These are phyloP conservation scores for Pediacus dermestoides DNA, from an alignment of 2,888 invertebrate species.

Conservation along the genomic window DNA sequence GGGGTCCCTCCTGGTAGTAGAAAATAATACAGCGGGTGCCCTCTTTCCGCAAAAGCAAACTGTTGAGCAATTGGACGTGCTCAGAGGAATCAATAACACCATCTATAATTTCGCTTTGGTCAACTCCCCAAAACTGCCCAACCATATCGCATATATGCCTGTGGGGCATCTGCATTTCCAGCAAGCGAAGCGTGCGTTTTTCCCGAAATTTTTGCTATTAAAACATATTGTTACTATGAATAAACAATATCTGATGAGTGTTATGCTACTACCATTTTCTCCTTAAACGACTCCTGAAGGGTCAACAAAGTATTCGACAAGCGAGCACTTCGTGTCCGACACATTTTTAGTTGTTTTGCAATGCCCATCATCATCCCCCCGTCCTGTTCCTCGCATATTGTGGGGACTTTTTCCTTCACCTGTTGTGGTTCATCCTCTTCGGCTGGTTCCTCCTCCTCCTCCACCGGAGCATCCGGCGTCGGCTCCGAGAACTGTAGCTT, in stretches of 20 bases:
- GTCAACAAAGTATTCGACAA: conserved; percentile 27
- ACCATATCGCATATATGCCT: conserved; percentile 67
- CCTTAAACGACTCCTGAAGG: conserved; percentile 34
- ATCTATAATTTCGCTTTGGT: conserved; percentile 61
- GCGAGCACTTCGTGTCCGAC: neutral
- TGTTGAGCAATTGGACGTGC: conserved; percentile 60
- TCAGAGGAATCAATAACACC: conserved; percentile 67
- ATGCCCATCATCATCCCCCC: conserved; percentile 36
- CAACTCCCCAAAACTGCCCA: conserved; percentile 55
- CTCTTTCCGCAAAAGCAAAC: conserved; percentile 53
- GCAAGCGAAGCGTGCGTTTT: conserved; percentile 50
- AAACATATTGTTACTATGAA: conserved; percentile 8
- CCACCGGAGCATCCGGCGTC: conserved; percentile 3
- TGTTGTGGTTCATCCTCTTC: neutral
- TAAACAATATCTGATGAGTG: neutral
- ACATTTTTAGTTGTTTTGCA: conserved; percentile 30
- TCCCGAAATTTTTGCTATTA: conserved; percentile 61
- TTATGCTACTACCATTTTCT: conserved; percentile 31
- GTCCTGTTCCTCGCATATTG: conserved; percentile 18
- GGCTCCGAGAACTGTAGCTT: too few relatives aligned
- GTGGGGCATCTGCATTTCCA: conserved; percentile 55
- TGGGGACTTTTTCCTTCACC: conserved; percentile 1
- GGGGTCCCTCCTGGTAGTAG: conserved; percentile 63
- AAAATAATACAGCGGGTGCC: conserved; percentile 64
- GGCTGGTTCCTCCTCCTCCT: conserved; percentile 3